A percentile compares a stretch with the other conserved stretches of the same genome.
These are phyloP conservation scores for Anguilla pacifica DNA, from an alignment of 2,797 vertebrate genomes.

Conservation along the genomic window DNA sequence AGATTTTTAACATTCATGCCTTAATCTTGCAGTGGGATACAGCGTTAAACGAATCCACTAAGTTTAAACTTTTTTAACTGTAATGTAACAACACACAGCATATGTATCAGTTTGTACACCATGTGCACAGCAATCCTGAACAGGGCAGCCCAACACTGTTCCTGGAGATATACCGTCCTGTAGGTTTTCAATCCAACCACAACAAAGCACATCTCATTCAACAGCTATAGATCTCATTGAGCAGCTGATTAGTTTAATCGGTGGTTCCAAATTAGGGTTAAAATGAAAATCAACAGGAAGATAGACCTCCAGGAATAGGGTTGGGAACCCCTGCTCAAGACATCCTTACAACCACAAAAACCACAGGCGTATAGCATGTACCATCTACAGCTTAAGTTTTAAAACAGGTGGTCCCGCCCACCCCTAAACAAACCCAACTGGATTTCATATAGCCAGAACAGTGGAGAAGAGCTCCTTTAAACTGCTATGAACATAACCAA, in stretches of 20 bases:
- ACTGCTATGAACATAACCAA: background rate
- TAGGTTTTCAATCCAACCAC: too few species aligned
- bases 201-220: too few species aligned
- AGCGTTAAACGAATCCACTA: background rate
- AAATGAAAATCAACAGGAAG: too few species aligned
- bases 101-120: background rate
- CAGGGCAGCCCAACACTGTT: too few species aligned
- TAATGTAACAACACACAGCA: background rate
- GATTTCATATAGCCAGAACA: background rate
- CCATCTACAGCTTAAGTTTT: background rate
- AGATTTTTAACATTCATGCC: background rate
- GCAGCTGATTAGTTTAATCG: too few species aligned
- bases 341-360: too few species aligned
- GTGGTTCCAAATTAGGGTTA: too few species aligned
- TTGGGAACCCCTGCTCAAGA: too few species aligned
- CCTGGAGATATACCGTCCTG: too few species aligned
- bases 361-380: background rate
- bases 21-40: background rate
- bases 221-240: too few species aligned
- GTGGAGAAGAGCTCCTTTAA: background rate
- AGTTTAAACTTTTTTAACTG: background rate
- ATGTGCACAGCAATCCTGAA: too few species aligned
- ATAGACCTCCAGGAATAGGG: too few species aligned
- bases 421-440: background rate
- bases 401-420: background rate